These are phyloP conservation scores for Ellobius talpinus DNA, from an alignment of 2,113 vertebrate species.

Conservation along the genomic window DNA sequence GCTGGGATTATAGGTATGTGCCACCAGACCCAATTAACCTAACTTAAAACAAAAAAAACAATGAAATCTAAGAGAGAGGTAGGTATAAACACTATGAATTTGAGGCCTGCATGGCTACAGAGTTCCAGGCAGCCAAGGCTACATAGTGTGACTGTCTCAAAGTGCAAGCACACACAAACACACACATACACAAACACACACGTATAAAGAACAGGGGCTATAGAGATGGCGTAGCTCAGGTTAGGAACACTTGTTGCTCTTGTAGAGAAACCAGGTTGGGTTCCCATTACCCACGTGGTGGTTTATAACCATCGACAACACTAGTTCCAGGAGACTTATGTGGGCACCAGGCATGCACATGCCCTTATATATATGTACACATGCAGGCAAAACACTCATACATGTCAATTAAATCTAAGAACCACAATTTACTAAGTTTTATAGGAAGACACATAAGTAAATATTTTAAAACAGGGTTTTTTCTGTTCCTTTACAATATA, in stretches of 20 bases:
- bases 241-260: not conserved
- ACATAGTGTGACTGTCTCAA: not conserved
- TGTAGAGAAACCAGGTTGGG: not conserved
- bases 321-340: not conserved
- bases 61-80: not conserved
- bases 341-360: not conserved
- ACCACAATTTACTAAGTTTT: slow-evolving; percentile 45
- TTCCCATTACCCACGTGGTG: not conserved
- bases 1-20: not conserved
- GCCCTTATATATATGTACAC: not conserved
- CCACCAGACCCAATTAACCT: not conserved
- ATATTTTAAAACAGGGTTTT: slow-evolving; percentile 20
- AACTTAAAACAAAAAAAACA: not conserved
- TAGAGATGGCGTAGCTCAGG: not conserved
- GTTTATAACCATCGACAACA: not conserved
- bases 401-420: not conserved
- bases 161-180: not conserved
- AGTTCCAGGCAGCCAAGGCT: not conserved
- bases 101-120: not conserved
- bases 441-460: not conserved
- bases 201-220: not conserved
- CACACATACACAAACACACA: not conserved
- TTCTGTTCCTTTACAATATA: slow-evolving; percentile 14
- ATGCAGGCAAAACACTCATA: not conserved
- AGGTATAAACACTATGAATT: not conserved